Evolutionary conservation across 2,797 vertebrate species (phyloP).

Genomic region (Cynopterus sphinx): DNA sequence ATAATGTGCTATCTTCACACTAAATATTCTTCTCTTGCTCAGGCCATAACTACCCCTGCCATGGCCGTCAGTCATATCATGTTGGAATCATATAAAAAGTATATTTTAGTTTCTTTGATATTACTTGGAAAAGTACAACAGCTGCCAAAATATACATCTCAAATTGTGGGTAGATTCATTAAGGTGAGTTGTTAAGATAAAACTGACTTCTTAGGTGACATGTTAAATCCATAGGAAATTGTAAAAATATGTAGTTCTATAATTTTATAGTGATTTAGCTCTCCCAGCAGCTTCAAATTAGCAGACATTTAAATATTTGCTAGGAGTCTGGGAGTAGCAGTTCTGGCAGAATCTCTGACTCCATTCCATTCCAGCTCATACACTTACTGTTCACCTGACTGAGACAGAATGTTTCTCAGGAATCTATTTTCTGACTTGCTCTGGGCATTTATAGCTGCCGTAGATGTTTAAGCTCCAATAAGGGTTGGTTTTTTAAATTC

Average conservation of each 20-base stretch:
- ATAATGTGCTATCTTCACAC: background rate
- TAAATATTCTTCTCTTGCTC: conserved; percentile 51
- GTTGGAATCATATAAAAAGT: conserved; percentile 99
- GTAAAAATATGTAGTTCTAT: background rate
- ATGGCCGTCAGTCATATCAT: conserved; percentile 99
- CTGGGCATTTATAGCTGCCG: background rate
- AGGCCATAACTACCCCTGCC: conserved; percentile 99
- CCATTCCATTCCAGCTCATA: background rate
- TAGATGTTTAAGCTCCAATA: background rate
- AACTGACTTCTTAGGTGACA: background rate
- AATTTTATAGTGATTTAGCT: background rate
- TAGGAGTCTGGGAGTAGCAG: background rate
- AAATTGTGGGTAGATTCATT: conserved; percentile 99
- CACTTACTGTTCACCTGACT: background rate
- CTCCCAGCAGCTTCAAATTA: background rate
- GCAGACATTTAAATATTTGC: background rate
- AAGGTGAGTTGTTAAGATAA: conserved; percentile 90
- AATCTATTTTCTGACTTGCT: background rate
- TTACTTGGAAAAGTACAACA: conserved; percentile 98
- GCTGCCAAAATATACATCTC: conserved; percentile 98
- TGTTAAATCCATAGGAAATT: conserved; percentile 1
- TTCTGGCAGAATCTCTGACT: background rate
- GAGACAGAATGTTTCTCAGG: background rate
- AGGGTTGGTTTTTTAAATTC: background rate
- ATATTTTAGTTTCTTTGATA: conserved; percentile 99